Evolutionary conservation across 2,797 vertebrate species (phyloP).

Genomic region (Catharus ustulatus): DNA sequence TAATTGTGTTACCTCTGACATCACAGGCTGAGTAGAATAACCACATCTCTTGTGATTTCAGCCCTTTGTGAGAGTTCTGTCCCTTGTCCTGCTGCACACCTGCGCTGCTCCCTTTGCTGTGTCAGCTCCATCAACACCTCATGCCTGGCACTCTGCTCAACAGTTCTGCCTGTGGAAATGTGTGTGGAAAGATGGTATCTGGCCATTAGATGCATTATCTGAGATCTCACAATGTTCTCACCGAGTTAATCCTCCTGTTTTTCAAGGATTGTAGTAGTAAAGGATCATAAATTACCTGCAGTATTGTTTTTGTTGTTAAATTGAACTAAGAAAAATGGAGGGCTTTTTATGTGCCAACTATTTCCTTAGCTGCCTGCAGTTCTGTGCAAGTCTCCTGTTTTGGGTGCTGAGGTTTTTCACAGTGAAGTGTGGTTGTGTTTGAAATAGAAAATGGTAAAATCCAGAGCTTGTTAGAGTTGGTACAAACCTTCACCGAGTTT

Average conservation of each 20-base stretch:
- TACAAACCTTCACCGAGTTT: not conserved
- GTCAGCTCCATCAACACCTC: not conserved
- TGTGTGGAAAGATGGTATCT: not conserved
- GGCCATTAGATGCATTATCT: not conserved
- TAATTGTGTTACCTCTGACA: not conserved
- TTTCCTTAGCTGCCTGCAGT: not conserved
- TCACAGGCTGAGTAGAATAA: not conserved
- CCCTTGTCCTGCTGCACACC: not conserved
- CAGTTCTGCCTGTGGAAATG: not conserved
- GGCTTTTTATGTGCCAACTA: not conserved
- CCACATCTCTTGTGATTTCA: not conserved
- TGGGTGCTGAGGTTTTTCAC: not conserved
- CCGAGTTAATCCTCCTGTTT: not conserved
- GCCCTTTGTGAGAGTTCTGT: not conserved
- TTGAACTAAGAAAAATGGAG: not conserved
- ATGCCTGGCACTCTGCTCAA: accelerated
- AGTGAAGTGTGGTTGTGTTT: not conserved
- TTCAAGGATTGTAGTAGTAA: not conserved
- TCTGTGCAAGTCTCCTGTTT: not conserved
- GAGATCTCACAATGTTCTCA: not conserved
- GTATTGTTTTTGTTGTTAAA: not conserved
- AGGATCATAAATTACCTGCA: not conserved
- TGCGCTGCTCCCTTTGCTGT: not conserved
- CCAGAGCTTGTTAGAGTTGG: not conserved
- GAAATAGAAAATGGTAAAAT: not conserved